Percentiles rank a stretch among this genome's conserved stretches.
Conservation (phyloP, 2,888 invertebrate genomes). For the Dasysyrphus albostriatus region DNA sequence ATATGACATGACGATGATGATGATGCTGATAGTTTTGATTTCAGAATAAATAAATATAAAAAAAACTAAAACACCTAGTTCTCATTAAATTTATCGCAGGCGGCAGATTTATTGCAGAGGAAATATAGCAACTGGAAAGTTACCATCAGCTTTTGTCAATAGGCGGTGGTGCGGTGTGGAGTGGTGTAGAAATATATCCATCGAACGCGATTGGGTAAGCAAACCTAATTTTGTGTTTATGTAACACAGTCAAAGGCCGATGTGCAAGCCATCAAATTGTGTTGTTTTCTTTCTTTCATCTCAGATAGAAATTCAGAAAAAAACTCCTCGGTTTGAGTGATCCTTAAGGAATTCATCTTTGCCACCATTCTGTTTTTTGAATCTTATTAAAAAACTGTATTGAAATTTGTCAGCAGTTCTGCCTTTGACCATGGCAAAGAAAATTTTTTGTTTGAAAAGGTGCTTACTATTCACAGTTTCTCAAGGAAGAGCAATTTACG, state of each 20-base stretch:
- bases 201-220: conserved; percentile 36
- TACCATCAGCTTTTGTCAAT: conserved; percentile 19
- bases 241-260: neutral
- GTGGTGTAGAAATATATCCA: neutral
- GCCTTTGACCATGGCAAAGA: neutral
- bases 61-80: conserved; percentile 2
- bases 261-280: neutral
- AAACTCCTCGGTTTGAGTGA: neutral
- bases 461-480: conserved; percentile 2
- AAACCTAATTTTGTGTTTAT: conserved; percentile 32
- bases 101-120: conserved; percentile 48
- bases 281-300: neutral
- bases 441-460: neutral
- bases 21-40: conserved; percentile 27
- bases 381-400: no score
- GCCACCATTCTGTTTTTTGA: no score
- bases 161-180: neutral
- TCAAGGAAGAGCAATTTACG: conserved; percentile 33
- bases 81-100: conserved; percentile 40
- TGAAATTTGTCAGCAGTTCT: neutral
- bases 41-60: conserved; percentile 57
- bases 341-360: neutral
- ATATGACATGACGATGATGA: no score
- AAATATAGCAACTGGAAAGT: conserved; percentile 12
- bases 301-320: neutral